Conservation (phyloP, 2,888 invertebrate species). For the Phortica okadai region DNA sequence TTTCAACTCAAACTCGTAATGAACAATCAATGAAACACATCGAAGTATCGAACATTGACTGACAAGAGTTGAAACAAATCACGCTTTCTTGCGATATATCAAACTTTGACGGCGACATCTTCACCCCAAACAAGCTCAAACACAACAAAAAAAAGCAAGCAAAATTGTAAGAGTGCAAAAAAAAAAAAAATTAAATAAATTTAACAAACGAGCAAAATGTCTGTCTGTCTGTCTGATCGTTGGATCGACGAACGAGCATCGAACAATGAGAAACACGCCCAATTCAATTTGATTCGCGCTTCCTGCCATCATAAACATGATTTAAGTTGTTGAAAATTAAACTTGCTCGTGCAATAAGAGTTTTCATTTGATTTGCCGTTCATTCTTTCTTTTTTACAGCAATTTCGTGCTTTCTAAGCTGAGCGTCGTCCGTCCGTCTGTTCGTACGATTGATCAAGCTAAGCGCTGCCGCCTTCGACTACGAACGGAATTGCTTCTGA, state of each 20-base stretch:
- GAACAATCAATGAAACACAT: constrained; percentile 12
- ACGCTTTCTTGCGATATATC: constrained; percentile 64
- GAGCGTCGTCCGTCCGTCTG: background rate
- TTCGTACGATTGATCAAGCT: background rate
- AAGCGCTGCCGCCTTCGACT: background rate
- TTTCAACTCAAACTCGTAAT: background rate
- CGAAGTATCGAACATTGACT: constrained; percentile 28
- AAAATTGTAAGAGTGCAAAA: background rate
- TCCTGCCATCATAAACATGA: constrained; percentile 35
- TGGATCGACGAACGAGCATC: background rate
- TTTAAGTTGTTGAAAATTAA: constrained; percentile 29
- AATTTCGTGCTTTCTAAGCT: constrained; percentile 42
- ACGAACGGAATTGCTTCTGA: background rate
- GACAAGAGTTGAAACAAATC: constrained; percentile 63
- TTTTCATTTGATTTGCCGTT: background rate
- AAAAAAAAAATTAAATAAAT: background rate
- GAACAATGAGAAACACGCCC: constrained; percentile 2
- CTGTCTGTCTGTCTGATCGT: too few species aligned
- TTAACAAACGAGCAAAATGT: background rate
- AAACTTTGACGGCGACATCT: constrained; percentile 46
- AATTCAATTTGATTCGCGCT: constrained; percentile 31
- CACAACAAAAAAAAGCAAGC: background rate
- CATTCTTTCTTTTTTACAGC: constrained; percentile 11
- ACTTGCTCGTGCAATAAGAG: background rate
- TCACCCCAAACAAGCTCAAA: constrained; percentile 1